Evolutionary conservation across 1,140 invertebrate genomes (phyloP).

Genomic region (Matsumurasca onukii): DNA sequence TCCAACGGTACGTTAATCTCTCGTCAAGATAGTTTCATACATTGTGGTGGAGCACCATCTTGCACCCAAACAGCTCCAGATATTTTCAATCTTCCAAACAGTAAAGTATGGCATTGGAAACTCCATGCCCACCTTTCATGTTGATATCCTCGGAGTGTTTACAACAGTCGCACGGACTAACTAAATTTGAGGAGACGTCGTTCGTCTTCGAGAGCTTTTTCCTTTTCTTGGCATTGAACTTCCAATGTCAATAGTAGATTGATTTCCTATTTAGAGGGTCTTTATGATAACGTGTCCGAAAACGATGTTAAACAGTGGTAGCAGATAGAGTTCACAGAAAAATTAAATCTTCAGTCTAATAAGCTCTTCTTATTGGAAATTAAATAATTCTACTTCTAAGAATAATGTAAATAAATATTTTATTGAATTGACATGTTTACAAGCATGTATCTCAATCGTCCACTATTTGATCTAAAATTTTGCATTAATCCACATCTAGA

Average conservation of each 20-base stretch:
- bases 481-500: too few relatives aligned
- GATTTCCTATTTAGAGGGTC: background rate
- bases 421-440: too few relatives aligned
- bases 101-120: background rate
- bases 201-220: constrained; percentile 1
- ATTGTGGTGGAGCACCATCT: constrained; percentile 7
- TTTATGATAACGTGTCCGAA: too few relatives aligned
- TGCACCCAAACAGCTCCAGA: constrained; percentile 12
- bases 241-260: background rate
- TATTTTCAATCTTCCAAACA: background rate
- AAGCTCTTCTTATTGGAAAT: too few relatives aligned
- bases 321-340: too few relatives aligned
- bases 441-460: too few relatives aligned
- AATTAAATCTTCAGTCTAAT: too few relatives aligned
- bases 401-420: too few relatives aligned
- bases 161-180: background rate
- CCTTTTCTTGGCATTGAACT: constrained; percentile 7
- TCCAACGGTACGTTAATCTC: background rate
- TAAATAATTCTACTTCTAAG: too few relatives aligned
- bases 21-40: background rate
- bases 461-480: too few relatives aligned
- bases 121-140: background rate
- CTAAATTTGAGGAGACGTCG: background rate
- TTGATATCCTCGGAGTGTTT: constrained; percentile 9
- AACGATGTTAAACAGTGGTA: too few relatives aligned